Conservation (phyloP, 1,140 invertebrate genomes). For the Babylonia areolata region DNA sequence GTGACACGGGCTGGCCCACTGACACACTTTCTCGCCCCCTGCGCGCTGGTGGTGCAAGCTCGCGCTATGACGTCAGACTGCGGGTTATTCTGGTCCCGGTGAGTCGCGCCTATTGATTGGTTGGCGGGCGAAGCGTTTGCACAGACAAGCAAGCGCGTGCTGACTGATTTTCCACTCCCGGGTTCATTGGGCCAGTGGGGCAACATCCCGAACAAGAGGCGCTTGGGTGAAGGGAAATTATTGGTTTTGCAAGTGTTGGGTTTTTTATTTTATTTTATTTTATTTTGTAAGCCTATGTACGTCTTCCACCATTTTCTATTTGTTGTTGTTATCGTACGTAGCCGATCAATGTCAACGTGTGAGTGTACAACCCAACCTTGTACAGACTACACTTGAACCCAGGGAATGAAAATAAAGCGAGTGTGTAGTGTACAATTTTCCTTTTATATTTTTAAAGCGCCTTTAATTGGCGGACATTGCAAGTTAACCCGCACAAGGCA, state of each 20-base stretch:
- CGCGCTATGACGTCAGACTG: slow-evolving; percentile 6
- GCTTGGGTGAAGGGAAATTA: neutral
- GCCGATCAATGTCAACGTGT: too few relatives aligned
- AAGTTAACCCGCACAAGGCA: too few relatives aligned
- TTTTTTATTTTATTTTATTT: neutral
- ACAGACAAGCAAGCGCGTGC: slow-evolving; percentile 10
- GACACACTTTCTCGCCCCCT: neutral
- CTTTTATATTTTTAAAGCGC: too few relatives aligned
- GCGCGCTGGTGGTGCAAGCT: neutral
- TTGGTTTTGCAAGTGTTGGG: neutral
- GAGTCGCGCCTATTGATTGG: slow-evolving; percentile 3
- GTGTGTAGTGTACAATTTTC: too few relatives aligned
- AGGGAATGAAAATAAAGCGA: too few relatives aligned
- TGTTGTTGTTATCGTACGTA: too few relatives aligned
- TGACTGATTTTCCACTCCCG: neutral
- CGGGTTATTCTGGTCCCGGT: neutral
- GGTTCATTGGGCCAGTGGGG: neutral
- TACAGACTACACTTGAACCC: too few relatives aligned
- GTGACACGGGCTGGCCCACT: neutral
- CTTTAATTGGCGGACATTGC: too few relatives aligned
- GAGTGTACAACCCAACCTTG: too few relatives aligned
- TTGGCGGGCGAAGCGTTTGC: neutral
- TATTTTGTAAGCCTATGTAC: too few relatives aligned
- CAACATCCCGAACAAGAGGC: neutral
- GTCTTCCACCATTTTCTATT: too few relatives aligned